Conservation (phyloP, 2,888 invertebrate genomes). For the Zelleria hepariella region DNA sequence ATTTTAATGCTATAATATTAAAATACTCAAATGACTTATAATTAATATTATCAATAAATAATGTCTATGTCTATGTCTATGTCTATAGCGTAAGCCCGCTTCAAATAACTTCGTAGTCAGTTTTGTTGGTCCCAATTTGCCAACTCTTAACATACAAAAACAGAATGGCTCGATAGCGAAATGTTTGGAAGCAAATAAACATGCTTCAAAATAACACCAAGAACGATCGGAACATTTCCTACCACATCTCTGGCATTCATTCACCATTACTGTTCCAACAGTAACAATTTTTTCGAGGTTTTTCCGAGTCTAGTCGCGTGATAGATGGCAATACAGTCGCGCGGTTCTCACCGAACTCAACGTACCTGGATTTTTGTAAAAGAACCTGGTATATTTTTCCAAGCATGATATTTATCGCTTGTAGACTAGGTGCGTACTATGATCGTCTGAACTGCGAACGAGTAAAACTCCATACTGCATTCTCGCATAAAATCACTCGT, state of each 20-base stretch:
- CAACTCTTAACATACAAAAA: no score
- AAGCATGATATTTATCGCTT: neutral
- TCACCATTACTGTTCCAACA: neutral
- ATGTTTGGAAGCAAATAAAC: neutral
- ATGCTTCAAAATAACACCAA: neutral
- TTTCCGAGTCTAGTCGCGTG: neutral
- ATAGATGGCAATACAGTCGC: neutral
- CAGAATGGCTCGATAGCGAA: no score
- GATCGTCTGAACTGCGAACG: no score
- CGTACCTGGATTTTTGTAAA: neutral
- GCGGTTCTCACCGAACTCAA: neutral
- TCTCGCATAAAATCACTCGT: no score
- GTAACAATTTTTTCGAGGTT: neutral
- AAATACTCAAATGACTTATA: no score
- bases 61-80: no score
- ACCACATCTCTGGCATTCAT: neutral
- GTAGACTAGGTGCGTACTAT: neutral
- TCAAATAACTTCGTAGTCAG: no score
- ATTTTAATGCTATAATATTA: no score
- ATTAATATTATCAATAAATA: no score
- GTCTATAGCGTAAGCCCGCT: no score
- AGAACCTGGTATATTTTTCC: neutral
- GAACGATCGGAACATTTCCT: neutral
- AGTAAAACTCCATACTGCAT: no score
- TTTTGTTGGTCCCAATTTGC: no score